Conservation (phyloP, 2,888 invertebrate genomes). For the Lasioglossum villosulum region DNA sequence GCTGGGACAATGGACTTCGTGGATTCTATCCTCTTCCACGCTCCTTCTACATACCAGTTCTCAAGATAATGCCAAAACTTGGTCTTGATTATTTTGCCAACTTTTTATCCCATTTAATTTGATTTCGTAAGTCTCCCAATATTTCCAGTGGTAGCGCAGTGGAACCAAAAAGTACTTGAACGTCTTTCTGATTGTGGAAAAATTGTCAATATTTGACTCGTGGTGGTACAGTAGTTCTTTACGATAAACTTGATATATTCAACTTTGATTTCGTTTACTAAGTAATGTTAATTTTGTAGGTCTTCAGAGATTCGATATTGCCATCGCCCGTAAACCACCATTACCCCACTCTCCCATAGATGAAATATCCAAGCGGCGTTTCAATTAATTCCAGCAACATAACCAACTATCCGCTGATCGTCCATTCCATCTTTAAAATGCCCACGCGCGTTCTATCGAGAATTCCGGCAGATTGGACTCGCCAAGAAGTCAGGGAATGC, state of each 20-base stretch:
- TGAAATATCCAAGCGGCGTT: slow-evolving; percentile 23
- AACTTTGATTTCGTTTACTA: not conserved
- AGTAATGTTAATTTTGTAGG: not conserved
- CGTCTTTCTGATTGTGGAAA: too few species aligned
- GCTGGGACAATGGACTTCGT: not conserved
- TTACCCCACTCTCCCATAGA: not conserved
- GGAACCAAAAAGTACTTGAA: too few species aligned
- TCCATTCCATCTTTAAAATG: slow-evolving; percentile 46
- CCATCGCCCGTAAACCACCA: not conserved
- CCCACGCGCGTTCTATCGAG: slow-evolving; percentile 31
- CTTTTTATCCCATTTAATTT: not conserved
- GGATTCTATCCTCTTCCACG: not conserved
- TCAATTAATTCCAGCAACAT: slow-evolving; percentile 49
- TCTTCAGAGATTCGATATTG: not conserved
- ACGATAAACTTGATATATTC: not conserved
- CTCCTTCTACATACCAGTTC: not conserved
- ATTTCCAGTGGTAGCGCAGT: not conserved
- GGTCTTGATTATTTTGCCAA: not conserved
- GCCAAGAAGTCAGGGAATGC: slow-evolving; percentile 46
- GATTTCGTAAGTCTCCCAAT: not conserved
- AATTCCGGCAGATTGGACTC: slow-evolving; percentile 41
- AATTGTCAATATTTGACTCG: too few species aligned
- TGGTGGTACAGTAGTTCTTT: too few species aligned
- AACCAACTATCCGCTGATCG: not conserved
- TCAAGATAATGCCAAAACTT: not conserved